These are phyloP conservation scores for Macrotrachela quadricornifera DNA, from an alignment of 1,140 invertebrate genomes.

Conservation along the genomic window DNA sequence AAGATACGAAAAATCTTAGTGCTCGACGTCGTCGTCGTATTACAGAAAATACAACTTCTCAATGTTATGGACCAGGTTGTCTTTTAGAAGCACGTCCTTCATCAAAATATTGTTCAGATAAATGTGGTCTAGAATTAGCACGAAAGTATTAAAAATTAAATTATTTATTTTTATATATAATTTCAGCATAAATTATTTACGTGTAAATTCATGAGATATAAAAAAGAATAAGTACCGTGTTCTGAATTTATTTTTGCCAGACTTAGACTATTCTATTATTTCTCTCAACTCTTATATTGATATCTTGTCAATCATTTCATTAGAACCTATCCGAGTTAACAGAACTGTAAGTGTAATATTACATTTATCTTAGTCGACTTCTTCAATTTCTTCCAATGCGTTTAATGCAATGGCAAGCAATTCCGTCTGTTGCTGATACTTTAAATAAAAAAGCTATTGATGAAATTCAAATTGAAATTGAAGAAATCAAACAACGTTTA, in stretches of 20 bases:
- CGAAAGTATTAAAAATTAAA: conserved; percentile 30
- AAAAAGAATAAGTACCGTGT: too few species aligned
- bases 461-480: conserved; percentile 51
- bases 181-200: neutral
- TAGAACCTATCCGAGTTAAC: too few species aligned
- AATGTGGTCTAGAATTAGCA: conserved; percentile 73
- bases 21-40: neutral
- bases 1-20: neutral
- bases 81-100: conserved; percentile 43
- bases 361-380: conserved; percentile 25
- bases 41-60: conserved; percentile 24
- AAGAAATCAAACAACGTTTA: conserved; percentile 45
- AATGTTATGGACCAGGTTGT: conserved; percentile 79
- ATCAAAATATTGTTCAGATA: conserved; percentile 83
- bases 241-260: too few species aligned
- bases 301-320: too few species aligned
- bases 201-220: too few species aligned
- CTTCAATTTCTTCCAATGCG: conserved; percentile 57
- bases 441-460: conserved; percentile 60
- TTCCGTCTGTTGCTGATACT: conserved; percentile 62
- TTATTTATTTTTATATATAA: neutral
- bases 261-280: too few species aligned
- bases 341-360: too few species aligned
- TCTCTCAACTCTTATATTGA: too few species aligned
- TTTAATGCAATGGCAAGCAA: conserved; percentile 81